These are phyloP conservation scores for Leptatherina wallacei DNA, from an alignment of 2,797 vertebrate species.

Conservation along the genomic window DNA sequence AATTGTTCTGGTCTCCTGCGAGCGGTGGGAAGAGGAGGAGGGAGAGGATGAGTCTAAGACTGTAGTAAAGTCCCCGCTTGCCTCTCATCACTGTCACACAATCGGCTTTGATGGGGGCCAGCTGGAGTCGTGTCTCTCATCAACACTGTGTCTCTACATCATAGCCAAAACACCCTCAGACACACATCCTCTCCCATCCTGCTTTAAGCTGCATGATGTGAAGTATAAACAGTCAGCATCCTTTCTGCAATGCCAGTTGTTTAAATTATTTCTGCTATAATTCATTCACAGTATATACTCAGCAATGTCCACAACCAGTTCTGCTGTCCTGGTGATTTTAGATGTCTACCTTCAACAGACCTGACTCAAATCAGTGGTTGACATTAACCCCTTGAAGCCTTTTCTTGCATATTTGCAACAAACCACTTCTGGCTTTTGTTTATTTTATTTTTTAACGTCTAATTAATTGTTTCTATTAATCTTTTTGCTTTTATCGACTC, in stretches of 20 bases:
- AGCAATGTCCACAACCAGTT: too few species aligned
- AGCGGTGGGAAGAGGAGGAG: slow-evolving; percentile 51
- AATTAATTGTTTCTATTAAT: too few species aligned
- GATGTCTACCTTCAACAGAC: too few species aligned
- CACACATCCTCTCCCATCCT: slow-evolving; percentile 31
- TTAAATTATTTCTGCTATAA: background rate
- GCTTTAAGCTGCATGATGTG: background rate
- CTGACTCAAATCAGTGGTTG: too few species aligned
- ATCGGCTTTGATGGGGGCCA: slow-evolving; percentile 35
- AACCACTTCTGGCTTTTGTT: too few species aligned
- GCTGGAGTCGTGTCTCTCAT: slow-evolving; percentile 34
- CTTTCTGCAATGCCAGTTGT: background rate
- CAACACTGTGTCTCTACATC: slow-evolving; percentile 3
- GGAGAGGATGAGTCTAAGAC: slow-evolving; percentile 9
- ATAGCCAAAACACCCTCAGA: slow-evolving; percentile 26
- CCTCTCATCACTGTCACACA: slow-evolving; percentile 17
- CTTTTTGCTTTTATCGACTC: too few species aligned
- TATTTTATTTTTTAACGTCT: too few species aligned
- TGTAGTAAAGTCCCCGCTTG: slow-evolving; percentile 25
- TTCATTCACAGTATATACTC: too few species aligned
- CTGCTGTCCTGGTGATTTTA: too few species aligned
- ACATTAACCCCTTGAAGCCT: too few species aligned
- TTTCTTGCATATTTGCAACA: too few species aligned
- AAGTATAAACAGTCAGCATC: slow-evolving; percentile 9
- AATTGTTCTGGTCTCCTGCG: slow-evolving; percentile 57